Base-by-base conservation (phyloP, 30 jellyfish, hydroid and myxozoan species). In the Hydractinia symbiolongicarpus region DNA sequence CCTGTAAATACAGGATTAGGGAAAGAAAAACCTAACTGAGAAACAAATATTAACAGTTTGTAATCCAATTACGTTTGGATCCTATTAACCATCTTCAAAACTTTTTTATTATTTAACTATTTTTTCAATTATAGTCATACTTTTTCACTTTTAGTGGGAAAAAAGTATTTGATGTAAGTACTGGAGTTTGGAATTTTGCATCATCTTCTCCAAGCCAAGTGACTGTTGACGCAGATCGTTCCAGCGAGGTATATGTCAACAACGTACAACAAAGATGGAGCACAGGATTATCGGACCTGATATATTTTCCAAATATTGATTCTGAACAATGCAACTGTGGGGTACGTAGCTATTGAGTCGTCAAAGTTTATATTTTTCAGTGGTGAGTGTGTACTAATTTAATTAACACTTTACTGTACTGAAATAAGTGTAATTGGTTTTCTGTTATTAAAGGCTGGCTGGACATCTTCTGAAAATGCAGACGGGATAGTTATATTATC, bases 391-490 rank as follows among this genome's bases (percentile, higher is more conserved):
- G n/a, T n/a, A n/a, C n/a, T n/a, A n/a, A n/a, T n/a, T n/a, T n/a
- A n/a, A n/a, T n/a, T n/a, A n/a, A n/a, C n/a, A n/a, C n/a, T n/a
- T n/a, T n/a, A n/a, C n/a, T n/a, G n/a, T n/a, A n/a, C n/a, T n/a
- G n/a, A n/a, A n/a, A n/a, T 72, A 72, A 72, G 61, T 17, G 55
- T 72, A 15, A 72, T 72, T 54, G 49, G 20, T 50, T 7, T 72
- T 72, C 49, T 72, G 61, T n/a, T 40, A 17, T 72, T 72, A 9
- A 17, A 72, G 81, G n/a, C n/a, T n/a, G n/a, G n/a, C n/a, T n/a
- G 81, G 81, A 20, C 49, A 17, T 72, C 81, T 72, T 54, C 8
- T 19, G 50, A 50, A 17, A 17, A n/a, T 49, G 17, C 81, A 17
- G 55, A 72, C 49, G 81, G 81, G 15, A 11, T 72, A 19, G 17